Conservation (phyloP, 2,113 vertebrate genomes). For the Ceuthmochares aereus region DNA sequence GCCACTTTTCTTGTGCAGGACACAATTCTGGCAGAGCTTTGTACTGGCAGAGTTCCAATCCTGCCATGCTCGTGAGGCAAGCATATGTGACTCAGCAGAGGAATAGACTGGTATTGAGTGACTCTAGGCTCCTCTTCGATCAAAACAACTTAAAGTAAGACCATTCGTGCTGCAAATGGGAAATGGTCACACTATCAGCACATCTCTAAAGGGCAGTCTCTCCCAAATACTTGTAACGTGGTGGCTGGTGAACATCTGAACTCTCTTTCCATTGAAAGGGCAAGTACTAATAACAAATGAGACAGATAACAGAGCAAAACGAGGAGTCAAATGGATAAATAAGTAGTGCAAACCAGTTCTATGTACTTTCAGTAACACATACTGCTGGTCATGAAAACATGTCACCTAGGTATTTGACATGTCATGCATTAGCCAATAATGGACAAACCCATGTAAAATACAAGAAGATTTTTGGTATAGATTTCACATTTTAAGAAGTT, state of each 20-base stretch:
- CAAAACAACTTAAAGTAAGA: neutral
- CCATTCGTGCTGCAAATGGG: neutral
- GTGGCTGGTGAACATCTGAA: neutral
- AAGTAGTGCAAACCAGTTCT: neutral
- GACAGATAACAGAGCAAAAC: neutral
- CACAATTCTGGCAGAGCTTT: neutral
- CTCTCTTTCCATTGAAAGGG: neutral
- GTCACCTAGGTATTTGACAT: neutral
- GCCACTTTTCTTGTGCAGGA: neutral
- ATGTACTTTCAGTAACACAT: neutral
- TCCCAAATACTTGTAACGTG: neutral
- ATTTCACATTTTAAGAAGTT: neutral
- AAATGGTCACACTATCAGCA: neutral
- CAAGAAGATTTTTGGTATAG: neutral
- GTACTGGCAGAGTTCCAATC: neutral
- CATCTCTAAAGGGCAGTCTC: neutral
- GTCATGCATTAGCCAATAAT: neutral
- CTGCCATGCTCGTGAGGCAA: fast-evolving
- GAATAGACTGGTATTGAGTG: neutral
- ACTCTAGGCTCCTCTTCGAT: neutral
- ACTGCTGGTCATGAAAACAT: neutral
- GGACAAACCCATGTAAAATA: neutral
- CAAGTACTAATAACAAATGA: neutral
- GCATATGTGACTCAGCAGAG: neutral
- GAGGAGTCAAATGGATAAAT: neutral